These are phyloP conservation scores for Pygocentrus nattereri DNA, from an alignment of 2,797 vertebrate species.

Conservation along the genomic window DNA sequence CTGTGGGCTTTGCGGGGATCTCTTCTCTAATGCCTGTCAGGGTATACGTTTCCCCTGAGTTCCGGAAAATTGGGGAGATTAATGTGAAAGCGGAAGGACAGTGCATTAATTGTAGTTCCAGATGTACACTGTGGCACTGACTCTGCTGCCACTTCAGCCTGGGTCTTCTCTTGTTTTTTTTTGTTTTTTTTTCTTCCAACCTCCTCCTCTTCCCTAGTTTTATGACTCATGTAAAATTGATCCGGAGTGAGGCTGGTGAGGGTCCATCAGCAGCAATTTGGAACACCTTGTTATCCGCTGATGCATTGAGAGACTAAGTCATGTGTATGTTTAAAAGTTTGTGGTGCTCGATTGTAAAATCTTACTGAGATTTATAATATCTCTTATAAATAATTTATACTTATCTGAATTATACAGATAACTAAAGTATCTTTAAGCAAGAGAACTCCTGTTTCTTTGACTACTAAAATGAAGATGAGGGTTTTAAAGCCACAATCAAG, in stretches of 20 bases:
- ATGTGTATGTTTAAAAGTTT: constrained; percentile 30
- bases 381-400: no score
- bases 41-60: constrained; percentile 76
- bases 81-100: constrained; percentile 76
- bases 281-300: constrained; percentile 79
- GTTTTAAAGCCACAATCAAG: not conserved
- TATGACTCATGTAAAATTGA: constrained; percentile 79
- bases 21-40: constrained; percentile 68
- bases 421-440: no score
- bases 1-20: constrained; percentile 64
- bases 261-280: constrained; percentile 75
- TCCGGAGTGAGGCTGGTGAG: constrained; percentile 65
- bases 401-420: not conserved
- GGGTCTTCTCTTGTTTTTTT: constrained; percentile 51
- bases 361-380: no score
- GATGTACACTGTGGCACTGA: constrained; percentile 67
- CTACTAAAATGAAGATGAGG: not conserved
- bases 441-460: no score
- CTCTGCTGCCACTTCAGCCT: constrained; percentile 58
- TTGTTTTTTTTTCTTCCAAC: constrained; percentile 45
- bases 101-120: constrained; percentile 80
- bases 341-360: constrained; percentile 13
- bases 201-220: constrained; percentile 62
- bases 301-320: constrained; percentile 39
- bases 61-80: constrained; percentile 81